Conservation (phyloP, 2,113 vertebrate genomes). For the Pollimyrus isidori region DNA sequence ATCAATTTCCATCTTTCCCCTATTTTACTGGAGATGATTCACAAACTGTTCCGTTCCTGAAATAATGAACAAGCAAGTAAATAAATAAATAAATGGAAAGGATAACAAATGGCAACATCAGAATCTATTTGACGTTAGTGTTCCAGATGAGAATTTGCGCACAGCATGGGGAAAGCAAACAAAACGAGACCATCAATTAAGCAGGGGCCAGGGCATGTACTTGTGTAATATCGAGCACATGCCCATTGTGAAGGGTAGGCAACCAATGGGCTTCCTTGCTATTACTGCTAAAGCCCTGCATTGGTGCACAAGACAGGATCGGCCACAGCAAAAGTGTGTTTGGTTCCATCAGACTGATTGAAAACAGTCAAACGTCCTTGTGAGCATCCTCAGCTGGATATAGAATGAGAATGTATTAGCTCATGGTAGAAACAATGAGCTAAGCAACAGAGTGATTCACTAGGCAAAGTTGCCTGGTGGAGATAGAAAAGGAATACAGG, state of each 20-base stretch:
- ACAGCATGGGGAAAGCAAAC: slow-evolving; percentile 65
- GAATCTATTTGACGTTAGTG: slow-evolving; percentile 31
- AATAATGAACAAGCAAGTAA: slow-evolving; percentile 37
- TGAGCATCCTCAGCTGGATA: background rate
- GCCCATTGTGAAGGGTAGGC: slow-evolving; percentile 65
- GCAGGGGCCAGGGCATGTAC: slow-evolving; percentile 54
- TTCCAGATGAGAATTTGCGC: slow-evolving; percentile 55
- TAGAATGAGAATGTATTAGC: background rate
- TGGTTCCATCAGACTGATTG: background rate
- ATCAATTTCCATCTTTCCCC: slow-evolving; percentile 3
- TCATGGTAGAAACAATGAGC: background rate
- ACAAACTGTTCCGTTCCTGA: background rate
- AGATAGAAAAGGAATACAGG: background rate
- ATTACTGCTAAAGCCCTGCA: slow-evolving; percentile 45
- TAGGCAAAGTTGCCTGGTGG: background rate
- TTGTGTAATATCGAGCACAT: slow-evolving; percentile 67
- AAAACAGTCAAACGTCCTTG: background rate
- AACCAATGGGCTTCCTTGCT: slow-evolving; percentile 55
- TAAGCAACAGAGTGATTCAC: background rate
- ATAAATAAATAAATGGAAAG: slow-evolving; percentile 56
- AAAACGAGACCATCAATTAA: slow-evolving; percentile 63
- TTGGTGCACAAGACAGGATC: slow-evolving; percentile 40
- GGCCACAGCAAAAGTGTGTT: background rate
- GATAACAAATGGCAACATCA: slow-evolving; percentile 63
- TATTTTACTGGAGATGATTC: background rate